These are phyloP conservation scores for Pandemis corylana DNA, from an alignment of 2,888 invertebrate species.

Conservation along the genomic window DNA sequence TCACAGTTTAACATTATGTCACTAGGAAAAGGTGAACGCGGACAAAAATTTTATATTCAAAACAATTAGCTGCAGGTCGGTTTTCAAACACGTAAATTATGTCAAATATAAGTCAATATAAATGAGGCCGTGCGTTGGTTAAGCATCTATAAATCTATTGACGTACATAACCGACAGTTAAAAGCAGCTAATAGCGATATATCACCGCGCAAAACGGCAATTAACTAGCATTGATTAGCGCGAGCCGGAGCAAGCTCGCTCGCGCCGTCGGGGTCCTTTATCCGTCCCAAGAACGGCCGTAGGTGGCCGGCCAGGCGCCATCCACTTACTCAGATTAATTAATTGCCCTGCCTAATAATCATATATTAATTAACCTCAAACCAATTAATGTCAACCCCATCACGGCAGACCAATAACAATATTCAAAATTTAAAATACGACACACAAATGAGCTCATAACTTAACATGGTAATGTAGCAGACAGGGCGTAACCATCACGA, in stretches of 20 bases:
- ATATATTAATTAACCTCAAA: conserved; percentile 73
- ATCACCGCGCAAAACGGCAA: conserved; percentile 75
- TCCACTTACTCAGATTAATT: conserved; percentile 61
- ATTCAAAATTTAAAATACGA: conserved; percentile 64
- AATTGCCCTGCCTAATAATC: conserved; percentile 70
- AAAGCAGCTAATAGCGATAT: conserved; percentile 65
- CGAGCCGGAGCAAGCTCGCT: conserved; percentile 48
- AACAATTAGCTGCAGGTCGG: neutral
- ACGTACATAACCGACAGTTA: conserved; percentile 53
- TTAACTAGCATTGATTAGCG: conserved; percentile 70
- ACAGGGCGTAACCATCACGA: conserved; percentile 74
- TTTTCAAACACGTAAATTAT: neutral
- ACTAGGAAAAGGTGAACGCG: neutral
- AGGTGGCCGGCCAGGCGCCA: conserved; percentile 54
- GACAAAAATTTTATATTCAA: neutral
- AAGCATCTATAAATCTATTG: conserved; percentile 27
- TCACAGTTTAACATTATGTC: conserved; percentile 25
- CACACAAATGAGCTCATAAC: conserved; percentile 74
- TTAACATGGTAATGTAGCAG: conserved; percentile 67
- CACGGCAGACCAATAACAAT: conserved; percentile 62
- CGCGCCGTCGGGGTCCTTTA: conserved; percentile 50
- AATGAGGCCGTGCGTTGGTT: conserved; percentile 5
- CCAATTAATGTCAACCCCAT: conserved; percentile 66
- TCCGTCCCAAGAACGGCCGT: conserved; percentile 46
- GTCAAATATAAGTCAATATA: neutral